Evolutionary conservation across 2,888 invertebrate species (phyloP).

Genomic region (Galerucella pusilla): DNA sequence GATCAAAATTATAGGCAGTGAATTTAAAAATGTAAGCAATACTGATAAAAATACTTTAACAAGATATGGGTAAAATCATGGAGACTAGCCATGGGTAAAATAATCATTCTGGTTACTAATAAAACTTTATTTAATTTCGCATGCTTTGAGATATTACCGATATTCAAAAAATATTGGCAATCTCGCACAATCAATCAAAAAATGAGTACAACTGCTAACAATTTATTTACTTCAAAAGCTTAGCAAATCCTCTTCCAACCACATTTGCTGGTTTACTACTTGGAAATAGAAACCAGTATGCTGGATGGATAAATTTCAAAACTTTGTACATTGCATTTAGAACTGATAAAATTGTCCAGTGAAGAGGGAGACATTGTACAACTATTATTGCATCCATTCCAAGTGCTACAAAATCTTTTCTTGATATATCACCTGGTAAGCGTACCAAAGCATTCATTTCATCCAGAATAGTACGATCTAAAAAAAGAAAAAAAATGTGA

Average conservation of each 20-base stretch:
- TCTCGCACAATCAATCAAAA: constrained; percentile 6
- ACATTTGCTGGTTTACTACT: constrained; percentile 35
- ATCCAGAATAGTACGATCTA: constrained; percentile 28
- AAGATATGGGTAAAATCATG: not conserved
- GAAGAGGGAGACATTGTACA: constrained; percentile 22
- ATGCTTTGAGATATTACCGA: constrained; percentile 15
- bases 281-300: constrained; percentile 37
- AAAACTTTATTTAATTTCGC: constrained; percentile 1
- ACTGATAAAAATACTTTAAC: not conserved
- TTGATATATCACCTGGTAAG: constrained; percentile 30
- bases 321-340: constrained; percentile 5
- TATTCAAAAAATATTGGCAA: constrained; percentile 22
- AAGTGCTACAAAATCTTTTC: constrained; percentile 33
- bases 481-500: not conserved
- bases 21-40: no score
- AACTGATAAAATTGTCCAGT: constrained; percentile 7
- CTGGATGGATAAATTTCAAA: constrained; percentile 35
- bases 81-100: not conserved
- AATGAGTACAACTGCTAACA: not conserved
- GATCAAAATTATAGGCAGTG: not conserved
- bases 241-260: constrained; percentile 26
- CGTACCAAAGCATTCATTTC: constrained; percentile 31
- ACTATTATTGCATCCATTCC: constrained; percentile 29
- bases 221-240: constrained; percentile 1
- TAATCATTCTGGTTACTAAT: not conserved